Evolutionary conservation across 2,888 invertebrate species (phyloP).

Genomic region (Sesamia inferens): DNA sequence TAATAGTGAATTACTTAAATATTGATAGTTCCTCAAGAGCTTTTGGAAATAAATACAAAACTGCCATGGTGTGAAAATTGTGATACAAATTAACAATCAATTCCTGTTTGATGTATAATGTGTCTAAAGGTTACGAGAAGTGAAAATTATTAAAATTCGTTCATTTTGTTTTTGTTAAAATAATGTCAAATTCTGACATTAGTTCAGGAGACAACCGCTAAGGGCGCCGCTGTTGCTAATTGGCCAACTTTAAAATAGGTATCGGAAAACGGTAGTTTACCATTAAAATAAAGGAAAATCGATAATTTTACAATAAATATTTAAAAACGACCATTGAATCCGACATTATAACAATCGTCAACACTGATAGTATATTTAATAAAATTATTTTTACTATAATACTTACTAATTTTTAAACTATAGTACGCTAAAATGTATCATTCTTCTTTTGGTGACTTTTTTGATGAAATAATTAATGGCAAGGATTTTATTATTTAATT

Average conservation of each 20-base stretch:
- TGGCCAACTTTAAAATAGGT: neutral
- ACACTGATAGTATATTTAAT: slow-evolving; percentile 54
- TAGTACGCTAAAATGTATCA: slow-evolving; percentile 42
- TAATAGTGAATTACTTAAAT: slow-evolving; percentile 27
- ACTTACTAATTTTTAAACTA: slow-evolving; percentile 52
- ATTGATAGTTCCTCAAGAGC: slow-evolving; percentile 17
- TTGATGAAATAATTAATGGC: neutral
- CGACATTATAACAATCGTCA: slow-evolving; percentile 42
- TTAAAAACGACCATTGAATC: slow-evolving; percentile 31
- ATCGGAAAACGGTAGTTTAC: neutral
- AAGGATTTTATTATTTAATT: neutral
- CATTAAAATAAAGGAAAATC: slow-evolving; percentile 26
- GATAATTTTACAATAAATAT: slow-evolving; percentile 28
- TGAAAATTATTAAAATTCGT: slow-evolving; percentile 27
- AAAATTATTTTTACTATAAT: slow-evolving; percentile 48
- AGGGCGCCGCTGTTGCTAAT: slow-evolving; percentile 8
- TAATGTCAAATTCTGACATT: neutral
- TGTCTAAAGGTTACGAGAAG: slow-evolving; percentile 4
- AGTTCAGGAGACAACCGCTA: slow-evolving; percentile 1
- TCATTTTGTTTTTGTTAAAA: neutral
- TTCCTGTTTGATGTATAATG: slow-evolving; percentile 21
- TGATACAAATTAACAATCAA: slow-evolving; percentile 30
- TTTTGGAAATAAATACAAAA: slow-evolving; percentile 17
- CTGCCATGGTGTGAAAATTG: slow-evolving; percentile 8
- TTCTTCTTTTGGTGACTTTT: slow-evolving; percentile 31